These are phyloP conservation scores for Pteronura brasiliensis DNA, from an alignment of 2,113 vertebrate species.

Conservation along the genomic window DNA sequence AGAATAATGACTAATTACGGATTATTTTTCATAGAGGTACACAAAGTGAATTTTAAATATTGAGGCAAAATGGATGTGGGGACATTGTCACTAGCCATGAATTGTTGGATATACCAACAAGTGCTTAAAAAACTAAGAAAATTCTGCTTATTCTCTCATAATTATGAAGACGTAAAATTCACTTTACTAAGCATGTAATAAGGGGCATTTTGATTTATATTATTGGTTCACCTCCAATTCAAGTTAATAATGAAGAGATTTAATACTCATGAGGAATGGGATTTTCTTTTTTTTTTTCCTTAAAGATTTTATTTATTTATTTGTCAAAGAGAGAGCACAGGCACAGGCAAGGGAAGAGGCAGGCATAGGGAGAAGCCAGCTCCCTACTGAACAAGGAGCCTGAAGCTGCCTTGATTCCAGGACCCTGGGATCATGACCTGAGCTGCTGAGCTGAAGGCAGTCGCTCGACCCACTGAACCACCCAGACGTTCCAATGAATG, in stretches of 20 bases:
- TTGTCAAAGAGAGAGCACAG: no score
- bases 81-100: background rate
- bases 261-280: background rate
- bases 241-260: slow-evolving; percentile 12
- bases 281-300: background rate
- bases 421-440: no score
- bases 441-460: no score
- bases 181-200: background rate
- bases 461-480: no score
- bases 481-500: background rate
- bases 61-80: background rate
- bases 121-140: background rate
- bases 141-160: background rate
- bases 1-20: background rate
- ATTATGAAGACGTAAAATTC: background rate
- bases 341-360: no score
- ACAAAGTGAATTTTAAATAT: background rate
- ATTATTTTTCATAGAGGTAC: background rate
- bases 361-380: no score
- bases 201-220: background rate
- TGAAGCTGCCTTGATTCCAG: no score
- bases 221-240: slow-evolving; percentile 16
- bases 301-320: no score
- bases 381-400: no score
- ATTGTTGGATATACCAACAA: background rate